Evolutionary conservation across 2,888 invertebrate species (phyloP).

Genomic region (Danaus chrysippus): DNA sequence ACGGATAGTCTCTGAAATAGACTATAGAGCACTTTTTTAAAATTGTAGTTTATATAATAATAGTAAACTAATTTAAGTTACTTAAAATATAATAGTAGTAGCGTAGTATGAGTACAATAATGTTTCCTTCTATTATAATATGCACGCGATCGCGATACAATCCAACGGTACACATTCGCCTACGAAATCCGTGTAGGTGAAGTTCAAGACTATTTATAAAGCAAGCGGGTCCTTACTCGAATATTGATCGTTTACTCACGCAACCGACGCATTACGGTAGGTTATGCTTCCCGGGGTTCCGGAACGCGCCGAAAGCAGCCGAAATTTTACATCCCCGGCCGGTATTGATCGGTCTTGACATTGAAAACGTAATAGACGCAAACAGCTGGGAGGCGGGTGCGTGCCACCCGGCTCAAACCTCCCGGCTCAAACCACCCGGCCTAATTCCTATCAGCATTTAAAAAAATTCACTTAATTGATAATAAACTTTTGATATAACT

Average conservation of each 20-base stretch:
- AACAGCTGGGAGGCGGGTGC: conserved; percentile 75
- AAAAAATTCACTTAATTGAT: conserved; percentile 24
- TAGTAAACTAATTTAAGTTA: no score
- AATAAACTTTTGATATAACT: background rate
- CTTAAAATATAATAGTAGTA: no score
- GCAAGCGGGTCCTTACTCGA: conserved; percentile 64
- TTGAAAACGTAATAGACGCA: conserved; percentile 75
- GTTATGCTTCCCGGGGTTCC: conserved; percentile 65
- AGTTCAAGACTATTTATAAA: conserved; percentile 78
- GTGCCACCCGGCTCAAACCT: conserved; percentile 60
- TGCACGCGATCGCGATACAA: conserved; percentile 46
- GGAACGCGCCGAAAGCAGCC: conserved; percentile 70
- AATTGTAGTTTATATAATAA: no score
- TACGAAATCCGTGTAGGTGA: conserved; percentile 62
- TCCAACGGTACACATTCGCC: conserved; percentile 62
- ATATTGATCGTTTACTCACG: conserved; percentile 73
- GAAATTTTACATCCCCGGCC: conserved; percentile 75
- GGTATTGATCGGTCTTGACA: conserved; percentile 79
- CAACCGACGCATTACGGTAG: conserved; percentile 74
- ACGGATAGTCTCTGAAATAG: no score
- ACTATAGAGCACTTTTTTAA: no score
- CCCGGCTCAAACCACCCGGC: conserved; percentile 40
- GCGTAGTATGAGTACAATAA: no score
- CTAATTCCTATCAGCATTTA: conserved; percentile 31
- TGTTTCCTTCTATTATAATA: no score